Percentiles rank a stretch among this genome's conserved stretches.
Conservation (phyloP, 2,888 invertebrate species). For the Lapara coniferarum region DNA sequence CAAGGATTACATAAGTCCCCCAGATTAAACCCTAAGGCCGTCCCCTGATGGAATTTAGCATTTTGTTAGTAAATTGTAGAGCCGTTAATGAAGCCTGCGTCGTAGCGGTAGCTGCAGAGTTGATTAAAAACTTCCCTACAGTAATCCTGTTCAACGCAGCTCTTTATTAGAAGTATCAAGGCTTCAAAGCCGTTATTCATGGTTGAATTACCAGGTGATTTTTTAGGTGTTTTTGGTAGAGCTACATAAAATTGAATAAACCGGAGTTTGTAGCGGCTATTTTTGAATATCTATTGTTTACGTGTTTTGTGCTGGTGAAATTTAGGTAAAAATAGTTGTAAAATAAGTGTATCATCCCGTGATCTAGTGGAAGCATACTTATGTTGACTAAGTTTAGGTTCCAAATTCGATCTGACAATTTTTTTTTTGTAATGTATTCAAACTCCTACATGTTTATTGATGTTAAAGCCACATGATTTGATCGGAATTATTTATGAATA, state of each 20-base stretch:
- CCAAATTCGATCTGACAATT: too few relatives aligned
- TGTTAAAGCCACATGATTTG: too few relatives aligned
- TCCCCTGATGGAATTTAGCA: neutral
- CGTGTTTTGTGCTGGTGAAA: too few relatives aligned
- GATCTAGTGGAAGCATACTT: too few relatives aligned
- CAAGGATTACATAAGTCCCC: neutral
- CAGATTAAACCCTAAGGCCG: neutral
- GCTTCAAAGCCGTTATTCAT: neutral
- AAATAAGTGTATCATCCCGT: too few relatives aligned
- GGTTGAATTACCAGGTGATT: neutral
- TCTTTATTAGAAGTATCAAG: conserved; percentile 12
- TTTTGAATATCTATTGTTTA: too few relatives aligned
- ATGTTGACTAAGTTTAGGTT: too few relatives aligned
- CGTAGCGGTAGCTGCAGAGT: conserved; percentile 3
- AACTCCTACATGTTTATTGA: too few relatives aligned
- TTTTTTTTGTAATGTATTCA: too few relatives aligned
- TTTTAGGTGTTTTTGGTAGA: neutral
- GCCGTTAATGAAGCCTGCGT: conserved; percentile 17
- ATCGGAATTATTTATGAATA: too few relatives aligned
- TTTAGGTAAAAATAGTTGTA: too few relatives aligned
- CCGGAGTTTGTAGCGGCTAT: neutral
- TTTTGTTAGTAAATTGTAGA: conserved; percentile 22
- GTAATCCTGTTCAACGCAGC: neutral
- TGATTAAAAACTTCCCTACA: conserved; percentile 5
- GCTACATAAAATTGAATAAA: neutral